Base-by-base conservation (phyloP, 2,888 invertebrate genomes). In the Argyra leucocephala region DNA sequence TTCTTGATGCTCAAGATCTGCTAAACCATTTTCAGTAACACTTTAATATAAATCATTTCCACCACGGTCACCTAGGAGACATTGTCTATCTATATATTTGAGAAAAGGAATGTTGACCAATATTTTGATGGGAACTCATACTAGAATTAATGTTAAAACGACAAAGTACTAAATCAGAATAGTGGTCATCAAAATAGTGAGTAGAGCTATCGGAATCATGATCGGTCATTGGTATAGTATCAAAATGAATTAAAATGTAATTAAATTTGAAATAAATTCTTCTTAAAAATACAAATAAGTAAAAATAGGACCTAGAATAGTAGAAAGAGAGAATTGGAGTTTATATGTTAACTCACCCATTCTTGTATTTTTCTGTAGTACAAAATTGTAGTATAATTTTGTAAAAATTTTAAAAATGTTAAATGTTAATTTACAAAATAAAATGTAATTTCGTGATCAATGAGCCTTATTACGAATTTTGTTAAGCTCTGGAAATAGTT, bases 1-100 rank as follows among this genome's bases (percentile, higher is more conserved):
- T 82, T 92, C 91, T 79, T 90, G 89, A 72, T 88, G 87, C 77
- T 91, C 90, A 76, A 87, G 83, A 76, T 88, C 85, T 76, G 87
- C 85, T 75, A 86, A 84, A 76, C 88, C 85, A 74, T 87, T 84
- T 74, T 86, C 83, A 81, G 86, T 84, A 72, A 86, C 85, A 74
- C 85, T 85, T 69, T 86, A 86, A 73, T 85, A 82, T 67, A 87
- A 85, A 76, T 86, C 88, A 70, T 82, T 82, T 63, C 76, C 74
- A 65, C 77, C 84, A 71, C 86, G 83, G 74, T 85, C 89, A 72
- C 86, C 89, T 23, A 92, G 82, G 72, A 92, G 83, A 70, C 90
- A 86, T 80, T 93, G 91, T 73, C 91, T 88, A 82, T 96, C 96
- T 73, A 94, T 76, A 76, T 72, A 75, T 73, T 69, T 76, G 74